Percentiles rank a stretch among this genome's conserved stretches.
Evolutionary conservation across 1,140 invertebrate species (phyloP).

Genomic region (Nasonia giraulti): DNA sequence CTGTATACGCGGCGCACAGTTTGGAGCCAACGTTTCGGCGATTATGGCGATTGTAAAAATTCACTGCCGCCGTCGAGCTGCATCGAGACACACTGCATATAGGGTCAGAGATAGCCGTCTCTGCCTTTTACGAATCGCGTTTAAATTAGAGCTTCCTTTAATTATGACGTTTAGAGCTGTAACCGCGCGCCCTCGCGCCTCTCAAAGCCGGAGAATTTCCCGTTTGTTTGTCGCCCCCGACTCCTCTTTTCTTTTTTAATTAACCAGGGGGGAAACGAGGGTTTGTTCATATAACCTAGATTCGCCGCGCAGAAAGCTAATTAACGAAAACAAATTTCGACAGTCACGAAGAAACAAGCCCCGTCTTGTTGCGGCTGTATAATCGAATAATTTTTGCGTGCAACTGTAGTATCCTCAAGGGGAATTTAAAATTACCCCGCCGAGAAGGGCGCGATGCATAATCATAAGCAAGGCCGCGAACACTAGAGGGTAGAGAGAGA

Average conservation of each 20-base stretch:
- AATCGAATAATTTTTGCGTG: slow-evolving; percentile 29
- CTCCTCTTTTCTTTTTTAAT: too few species aligned
- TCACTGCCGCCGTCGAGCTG: too few species aligned
- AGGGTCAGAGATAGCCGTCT: too few species aligned
- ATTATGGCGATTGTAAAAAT: background rate
- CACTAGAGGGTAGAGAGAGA: background rate
- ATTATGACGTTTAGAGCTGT: too few species aligned
- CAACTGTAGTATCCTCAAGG: slow-evolving; percentile 1
- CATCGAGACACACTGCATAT: too few species aligned
- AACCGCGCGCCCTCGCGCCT: too few species aligned
- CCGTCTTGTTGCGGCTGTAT: background rate
- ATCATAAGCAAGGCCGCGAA: slow-evolving; percentile 33
- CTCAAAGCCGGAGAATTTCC: too few species aligned
- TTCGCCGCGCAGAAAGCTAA: background rate
- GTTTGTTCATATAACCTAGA: too few species aligned
- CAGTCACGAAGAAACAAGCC: background rate
- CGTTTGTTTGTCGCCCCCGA: too few species aligned
- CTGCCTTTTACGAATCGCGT: too few species aligned
- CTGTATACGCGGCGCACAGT: background rate
- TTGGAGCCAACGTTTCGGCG: background rate
- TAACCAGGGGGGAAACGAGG: too few species aligned
- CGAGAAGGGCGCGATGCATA: slow-evolving; percentile 36
- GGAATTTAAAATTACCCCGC: slow-evolving; percentile 40
- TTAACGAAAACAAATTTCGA: background rate
- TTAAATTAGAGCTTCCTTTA: too few species aligned